phyloP scores from a whole-genome alignment of 2,797 vertebrate genomes.

The Fundulus diaphanus region DNA sequence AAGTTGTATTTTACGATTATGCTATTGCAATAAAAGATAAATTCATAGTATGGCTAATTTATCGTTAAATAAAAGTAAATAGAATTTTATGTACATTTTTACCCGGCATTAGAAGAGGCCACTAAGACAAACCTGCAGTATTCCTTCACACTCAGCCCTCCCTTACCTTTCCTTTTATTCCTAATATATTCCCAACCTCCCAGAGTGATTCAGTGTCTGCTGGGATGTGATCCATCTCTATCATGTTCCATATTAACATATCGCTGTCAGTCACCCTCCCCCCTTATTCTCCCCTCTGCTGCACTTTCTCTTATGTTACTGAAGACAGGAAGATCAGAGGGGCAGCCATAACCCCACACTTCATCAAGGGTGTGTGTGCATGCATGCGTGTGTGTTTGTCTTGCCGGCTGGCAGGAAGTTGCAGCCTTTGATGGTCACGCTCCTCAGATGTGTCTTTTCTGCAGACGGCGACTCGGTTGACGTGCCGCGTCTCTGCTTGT shows the following conservation, averaged over 20 bases:
- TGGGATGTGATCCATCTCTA: constrained; percentile 46
- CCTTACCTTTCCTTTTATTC: background rate
- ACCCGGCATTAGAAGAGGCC: background rate
- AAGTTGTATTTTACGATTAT: background rate
- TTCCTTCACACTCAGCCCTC: constrained; percentile 1
- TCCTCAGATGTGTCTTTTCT: constrained; percentile 72
- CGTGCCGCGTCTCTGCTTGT: constrained; percentile 52
- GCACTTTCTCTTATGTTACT: constrained; percentile 67
- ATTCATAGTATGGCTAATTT: background rate
- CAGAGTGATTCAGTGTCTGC: constrained; percentile 24
- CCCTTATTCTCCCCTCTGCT: constrained; percentile 12
- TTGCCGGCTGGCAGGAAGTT: constrained; percentile 60
- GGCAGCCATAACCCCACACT: constrained; percentile 66
- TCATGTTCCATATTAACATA: constrained; percentile 60
- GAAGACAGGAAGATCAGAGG: constrained; percentile 72
- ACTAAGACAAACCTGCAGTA: constrained; percentile 6
- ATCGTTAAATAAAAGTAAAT: background rate
- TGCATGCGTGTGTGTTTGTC: constrained; percentile 32
- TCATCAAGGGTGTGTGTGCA: constrained; percentile 47
- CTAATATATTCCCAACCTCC: constrained; percentile 9
- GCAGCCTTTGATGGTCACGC: constrained; percentile 73
- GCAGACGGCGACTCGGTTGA: constrained; percentile 53
- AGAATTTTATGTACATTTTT: background rate
- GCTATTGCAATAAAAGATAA: background rate
- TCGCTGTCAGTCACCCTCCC: constrained; percentile 53